phyloP scores from a whole-genome alignment of 2,797 vertebrate genomes.

The Limnodromus scolopaceus region DNA sequence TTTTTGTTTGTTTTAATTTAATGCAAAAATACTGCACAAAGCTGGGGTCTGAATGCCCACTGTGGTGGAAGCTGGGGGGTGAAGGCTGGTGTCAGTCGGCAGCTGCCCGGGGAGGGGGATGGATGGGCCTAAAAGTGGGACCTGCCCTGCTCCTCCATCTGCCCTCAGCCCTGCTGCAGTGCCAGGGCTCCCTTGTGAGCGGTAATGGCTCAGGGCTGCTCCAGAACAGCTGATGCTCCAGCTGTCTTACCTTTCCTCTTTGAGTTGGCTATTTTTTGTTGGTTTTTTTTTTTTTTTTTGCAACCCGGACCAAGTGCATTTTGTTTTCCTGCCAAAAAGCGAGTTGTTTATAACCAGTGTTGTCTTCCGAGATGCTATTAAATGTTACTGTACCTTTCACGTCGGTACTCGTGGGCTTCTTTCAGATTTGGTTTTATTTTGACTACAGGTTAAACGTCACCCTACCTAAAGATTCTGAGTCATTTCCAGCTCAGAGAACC shows the following conservation, averaged over 20 bases:
- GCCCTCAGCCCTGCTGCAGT: rapidly evolving
- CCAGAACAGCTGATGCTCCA: conserved; percentile 21
- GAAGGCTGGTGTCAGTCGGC: rapidly evolving
- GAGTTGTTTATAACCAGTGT: conserved; percentile 64
- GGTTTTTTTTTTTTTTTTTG: not conserved
- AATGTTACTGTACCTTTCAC: conserved; percentile 72
- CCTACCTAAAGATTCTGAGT: not conserved
- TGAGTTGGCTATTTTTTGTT: conserved; percentile 1
- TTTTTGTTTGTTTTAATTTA: not conserved
- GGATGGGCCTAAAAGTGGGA: not conserved
- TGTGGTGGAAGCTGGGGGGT: rapidly evolving
- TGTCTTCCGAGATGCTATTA: conserved; percentile 77
- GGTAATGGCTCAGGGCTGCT: not conserved
- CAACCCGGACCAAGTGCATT: conserved; percentile 70
- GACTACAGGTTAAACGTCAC: conserved; percentile 26
- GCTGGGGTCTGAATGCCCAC: not conserved
- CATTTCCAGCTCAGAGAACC: not conserved
- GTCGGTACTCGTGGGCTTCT: not conserved
- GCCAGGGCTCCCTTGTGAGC: not conserved
- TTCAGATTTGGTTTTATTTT: conserved; percentile 49
- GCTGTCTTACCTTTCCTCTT: conserved; percentile 16
- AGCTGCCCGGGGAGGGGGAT: not conserved
- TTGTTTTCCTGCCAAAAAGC: conserved; percentile 73
- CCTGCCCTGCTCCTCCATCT: not conserved
- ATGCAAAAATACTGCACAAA: conserved; percentile 53